Conservation (phyloP, 2,797 vertebrate genomes). For the Poecile montanus region DNA sequence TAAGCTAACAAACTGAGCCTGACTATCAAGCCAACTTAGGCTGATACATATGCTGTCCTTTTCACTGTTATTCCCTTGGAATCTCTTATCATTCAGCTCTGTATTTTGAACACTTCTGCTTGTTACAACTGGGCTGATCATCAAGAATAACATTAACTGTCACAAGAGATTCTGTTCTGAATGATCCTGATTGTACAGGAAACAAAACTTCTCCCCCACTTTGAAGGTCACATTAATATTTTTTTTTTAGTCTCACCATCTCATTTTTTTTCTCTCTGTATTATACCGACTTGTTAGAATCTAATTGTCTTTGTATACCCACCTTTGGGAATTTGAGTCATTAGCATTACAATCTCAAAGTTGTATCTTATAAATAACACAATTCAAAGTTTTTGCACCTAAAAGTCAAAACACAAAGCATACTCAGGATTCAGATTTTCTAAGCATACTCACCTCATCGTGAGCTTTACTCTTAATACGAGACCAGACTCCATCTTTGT, state of each 20-base stretch:
- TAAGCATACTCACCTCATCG: conserved; percentile 68
- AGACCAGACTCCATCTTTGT: conserved; percentile 82
- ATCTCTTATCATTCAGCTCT: not conserved
- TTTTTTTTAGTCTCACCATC: not conserved
- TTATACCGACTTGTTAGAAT: not conserved
- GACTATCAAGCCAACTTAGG: not conserved
- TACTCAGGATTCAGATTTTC: not conserved
- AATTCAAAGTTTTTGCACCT: not conserved
- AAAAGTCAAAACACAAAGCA: conserved; percentile 5
- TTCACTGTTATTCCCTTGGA: not conserved
- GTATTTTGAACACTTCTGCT: not conserved
- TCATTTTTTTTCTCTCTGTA: not conserved
- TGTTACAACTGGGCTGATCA: not conserved
- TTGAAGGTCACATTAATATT: not conserved
- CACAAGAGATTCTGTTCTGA: not conserved
- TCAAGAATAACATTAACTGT: not conserved
- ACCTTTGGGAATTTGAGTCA: not conserved
- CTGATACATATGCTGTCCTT: not conserved
- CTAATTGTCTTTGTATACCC: not conserved
- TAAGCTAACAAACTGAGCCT: not conserved
- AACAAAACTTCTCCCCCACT: not conserved
- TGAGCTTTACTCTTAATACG: conserved; percentile 67
- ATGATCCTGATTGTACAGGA: not conserved
- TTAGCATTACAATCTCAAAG: not conserved
- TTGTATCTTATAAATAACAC: not conserved